phyloP scores from a whole-genome alignment of 1,140 invertebrate genomes.

The Globodera rostochiensis region DNA sequence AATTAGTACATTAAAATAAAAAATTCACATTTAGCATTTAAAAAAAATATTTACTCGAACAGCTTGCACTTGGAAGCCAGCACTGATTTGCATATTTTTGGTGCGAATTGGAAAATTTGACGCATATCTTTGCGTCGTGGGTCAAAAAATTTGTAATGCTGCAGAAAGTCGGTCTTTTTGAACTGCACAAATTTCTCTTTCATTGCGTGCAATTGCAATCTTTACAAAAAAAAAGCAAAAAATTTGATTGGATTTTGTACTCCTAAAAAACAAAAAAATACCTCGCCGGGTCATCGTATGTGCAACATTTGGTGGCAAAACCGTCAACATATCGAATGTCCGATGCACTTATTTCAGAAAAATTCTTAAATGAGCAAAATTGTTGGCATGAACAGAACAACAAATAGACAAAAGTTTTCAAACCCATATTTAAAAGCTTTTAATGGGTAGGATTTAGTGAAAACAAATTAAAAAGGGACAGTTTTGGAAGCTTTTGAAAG shows the following conservation, averaged over 20 bases:
- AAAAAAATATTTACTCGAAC: neutral
- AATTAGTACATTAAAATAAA: neutral
- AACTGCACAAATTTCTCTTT: neutral
- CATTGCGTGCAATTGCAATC: neutral
- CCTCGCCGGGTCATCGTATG: neutral
- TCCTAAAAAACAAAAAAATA: neutral
- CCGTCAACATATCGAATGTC: neutral
- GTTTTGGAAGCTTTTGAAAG: no score
- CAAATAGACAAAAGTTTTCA: no score
- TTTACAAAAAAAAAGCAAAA: neutral
- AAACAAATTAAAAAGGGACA: no score
- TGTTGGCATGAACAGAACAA: no score
- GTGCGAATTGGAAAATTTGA: constrained; percentile 1
- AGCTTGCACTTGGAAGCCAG: neutral
- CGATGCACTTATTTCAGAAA: neutral
- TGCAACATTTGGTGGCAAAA: neutral
- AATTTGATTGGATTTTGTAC: no score
- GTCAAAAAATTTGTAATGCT: neutral
- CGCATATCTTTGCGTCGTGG: constrained; percentile 1
- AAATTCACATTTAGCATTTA: neutral
- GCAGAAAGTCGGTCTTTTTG: neutral
- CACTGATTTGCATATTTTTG: neutral
- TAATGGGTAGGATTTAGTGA: no score
- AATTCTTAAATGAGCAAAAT: neutral
- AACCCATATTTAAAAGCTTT: no score